Evolutionary conservation across 30 jellyfish, hydroid and myxozoan species (phyloP).

Genomic region (Aurelia aurita complex sp. Pacific): DNA sequence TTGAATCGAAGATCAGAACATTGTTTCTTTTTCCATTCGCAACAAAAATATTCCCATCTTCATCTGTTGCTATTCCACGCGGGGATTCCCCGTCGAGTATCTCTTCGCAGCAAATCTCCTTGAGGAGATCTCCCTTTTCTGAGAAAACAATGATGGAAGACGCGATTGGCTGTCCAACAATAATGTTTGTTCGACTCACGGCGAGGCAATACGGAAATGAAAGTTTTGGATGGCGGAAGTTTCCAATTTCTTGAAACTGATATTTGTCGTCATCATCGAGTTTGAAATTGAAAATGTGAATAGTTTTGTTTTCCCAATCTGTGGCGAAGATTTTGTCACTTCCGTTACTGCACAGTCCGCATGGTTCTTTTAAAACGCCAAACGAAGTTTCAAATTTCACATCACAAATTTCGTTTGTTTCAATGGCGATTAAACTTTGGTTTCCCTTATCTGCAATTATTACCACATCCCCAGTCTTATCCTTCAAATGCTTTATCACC

Average conservation of each 20-base stretch:
- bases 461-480: too few relatives aligned
- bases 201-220: constrained; percentile 10
- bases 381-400: neutral
- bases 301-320: constrained; percentile 3
- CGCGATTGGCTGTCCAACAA: constrained; percentile 16
- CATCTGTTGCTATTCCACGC: constrained; percentile 19
- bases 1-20: neutral
- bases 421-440: neutral
- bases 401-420: neutral
- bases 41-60: neutral
- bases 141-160: constrained; percentile 5
- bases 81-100: constrained; percentile 17
- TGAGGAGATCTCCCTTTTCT: constrained; percentile 17
- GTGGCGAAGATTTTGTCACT: constrained; percentile 1
- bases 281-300: neutral
- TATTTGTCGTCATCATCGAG: too few relatives aligned
- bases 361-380: neutral
- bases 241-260: too few relatives aligned
- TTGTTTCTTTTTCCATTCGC: constrained; percentile 11
- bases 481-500: too few relatives aligned
- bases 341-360: constrained; percentile 12
- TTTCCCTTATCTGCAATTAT: too few relatives aligned
- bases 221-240: too few relatives aligned
- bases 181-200: neutral
- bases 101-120: neutral